Conservation (phyloP, 2,797 vertebrate genomes). For the Ceryle rudis region DNA sequence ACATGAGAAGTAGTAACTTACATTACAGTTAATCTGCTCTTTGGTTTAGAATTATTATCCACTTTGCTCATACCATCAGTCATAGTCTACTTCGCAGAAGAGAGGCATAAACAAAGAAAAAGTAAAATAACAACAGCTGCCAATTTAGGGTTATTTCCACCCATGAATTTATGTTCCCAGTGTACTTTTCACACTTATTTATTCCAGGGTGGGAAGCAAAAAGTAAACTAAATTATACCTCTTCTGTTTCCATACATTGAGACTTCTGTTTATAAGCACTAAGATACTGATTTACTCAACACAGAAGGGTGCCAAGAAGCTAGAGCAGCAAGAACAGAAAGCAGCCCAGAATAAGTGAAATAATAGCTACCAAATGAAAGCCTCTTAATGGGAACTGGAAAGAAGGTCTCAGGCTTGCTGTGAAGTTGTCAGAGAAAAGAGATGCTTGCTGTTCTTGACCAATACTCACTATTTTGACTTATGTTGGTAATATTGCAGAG, state of each 20-base stretch:
- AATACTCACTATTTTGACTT: background rate
- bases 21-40: background rate
- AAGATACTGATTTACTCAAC: background rate
- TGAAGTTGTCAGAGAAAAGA: background rate
- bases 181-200: background rate
- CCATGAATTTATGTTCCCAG: background rate
- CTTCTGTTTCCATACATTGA: background rate
- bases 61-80: background rate
- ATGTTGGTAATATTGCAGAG: background rate
- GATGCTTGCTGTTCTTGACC: background rate
- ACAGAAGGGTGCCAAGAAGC: background rate
- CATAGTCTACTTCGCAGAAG: background rate
- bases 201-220: background rate
- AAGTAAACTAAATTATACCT: background rate
- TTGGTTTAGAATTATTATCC: background rate
- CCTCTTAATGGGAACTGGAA: background rate
- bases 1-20: background rate
- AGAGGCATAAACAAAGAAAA: background rate
- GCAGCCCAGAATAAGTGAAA: background rate
- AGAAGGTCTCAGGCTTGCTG: background rate
- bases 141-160: background rate
- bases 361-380: background rate
- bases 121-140: constrained; percentile 6
- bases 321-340: background rate
- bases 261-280: background rate